Conservation (phyloP, 2,888 invertebrate genomes). For the Synergus laeviventris region DNA sequence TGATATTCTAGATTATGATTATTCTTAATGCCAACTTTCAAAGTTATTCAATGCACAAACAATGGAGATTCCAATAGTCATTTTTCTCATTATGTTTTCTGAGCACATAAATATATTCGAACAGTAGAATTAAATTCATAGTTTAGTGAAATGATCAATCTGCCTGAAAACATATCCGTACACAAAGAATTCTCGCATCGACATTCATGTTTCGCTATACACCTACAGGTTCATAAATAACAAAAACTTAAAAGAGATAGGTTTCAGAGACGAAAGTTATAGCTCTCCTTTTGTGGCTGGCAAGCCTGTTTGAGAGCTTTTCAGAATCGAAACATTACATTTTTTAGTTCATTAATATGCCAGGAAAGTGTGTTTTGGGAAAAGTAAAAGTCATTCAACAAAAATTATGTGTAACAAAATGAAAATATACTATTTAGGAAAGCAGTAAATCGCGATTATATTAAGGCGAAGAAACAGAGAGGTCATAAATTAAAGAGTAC, state of each 20-base stretch:
- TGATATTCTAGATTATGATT: too few species aligned
- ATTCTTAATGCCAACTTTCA: background rate
- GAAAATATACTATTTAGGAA: conserved; percentile 17
- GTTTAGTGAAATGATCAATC: conserved; percentile 26
- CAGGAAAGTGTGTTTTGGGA: background rate
- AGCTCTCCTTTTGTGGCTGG: conserved; percentile 17
- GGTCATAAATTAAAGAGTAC: conserved; percentile 30
- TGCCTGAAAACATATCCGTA: conserved; percentile 5
- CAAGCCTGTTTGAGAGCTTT: conserved; percentile 5
- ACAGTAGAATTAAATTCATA: background rate
- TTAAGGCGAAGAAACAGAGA: conserved; percentile 17
- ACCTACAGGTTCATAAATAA: conserved; percentile 30
- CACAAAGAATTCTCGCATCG: conserved; percentile 28
- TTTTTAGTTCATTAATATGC: conserved; percentile 1
- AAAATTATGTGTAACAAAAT: conserved; percentile 24
- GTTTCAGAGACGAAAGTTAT: conserved; percentile 25
- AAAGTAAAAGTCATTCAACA: conserved; percentile 28
- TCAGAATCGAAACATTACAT: background rate
- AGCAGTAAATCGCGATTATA: conserved; percentile 28
- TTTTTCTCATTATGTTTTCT: background rate
- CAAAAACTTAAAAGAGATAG: conserved; percentile 27
- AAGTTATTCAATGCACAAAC: background rate
- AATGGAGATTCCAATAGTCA: background rate
- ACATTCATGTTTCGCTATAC: conserved; percentile 32
- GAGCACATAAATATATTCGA: background rate